These are phyloP conservation scores for Drosophila kanapiae DNA, from an alignment of 1,140 invertebrate species.

Conservation along the genomic window DNA sequence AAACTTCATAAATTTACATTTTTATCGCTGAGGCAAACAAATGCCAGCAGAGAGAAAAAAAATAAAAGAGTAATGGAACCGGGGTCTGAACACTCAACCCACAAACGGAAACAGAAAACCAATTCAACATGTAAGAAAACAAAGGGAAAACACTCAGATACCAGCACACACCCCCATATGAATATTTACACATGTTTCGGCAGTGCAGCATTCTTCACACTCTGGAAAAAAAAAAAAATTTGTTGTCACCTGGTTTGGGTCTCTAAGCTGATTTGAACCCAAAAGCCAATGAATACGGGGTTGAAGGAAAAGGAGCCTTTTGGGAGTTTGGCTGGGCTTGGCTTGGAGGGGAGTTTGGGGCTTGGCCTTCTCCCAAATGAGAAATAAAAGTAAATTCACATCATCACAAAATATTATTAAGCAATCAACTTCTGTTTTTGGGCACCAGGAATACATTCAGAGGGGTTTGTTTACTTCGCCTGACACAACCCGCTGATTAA, in stretches of 20 bases:
- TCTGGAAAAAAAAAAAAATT: conserved; percentile 3
- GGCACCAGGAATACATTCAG: too few species aligned
- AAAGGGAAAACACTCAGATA: conserved; percentile 41
- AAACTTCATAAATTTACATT: conserved; percentile 84
- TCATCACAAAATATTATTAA: conserved; percentile 84
- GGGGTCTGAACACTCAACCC: conserved; percentile 39
- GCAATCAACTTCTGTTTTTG: conserved; percentile 75
- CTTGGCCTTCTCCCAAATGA: conserved; percentile 65
- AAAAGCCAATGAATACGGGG: conserved; percentile 65
- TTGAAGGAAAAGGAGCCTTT: conserved; percentile 14
- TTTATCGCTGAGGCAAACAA: conserved; percentile 75
- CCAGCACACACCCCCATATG: conserved; percentile 42
- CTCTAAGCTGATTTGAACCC: conserved; percentile 57
- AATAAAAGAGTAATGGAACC: conserved; percentile 31
- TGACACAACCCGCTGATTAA: conserved; percentile 66
- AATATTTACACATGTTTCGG: conserved; percentile 80
- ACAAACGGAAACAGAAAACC: conserved; percentile 39
- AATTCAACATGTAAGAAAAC: conserved; percentile 63
- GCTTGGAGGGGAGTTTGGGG: conserved; percentile 3
- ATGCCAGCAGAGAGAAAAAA: conserved; percentile 52
- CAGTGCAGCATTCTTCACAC: conserved; percentile 51
- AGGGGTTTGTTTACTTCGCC: conserved; percentile 40
- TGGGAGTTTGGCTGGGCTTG: conserved; percentile 1
- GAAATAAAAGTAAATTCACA: conserved; percentile 83
- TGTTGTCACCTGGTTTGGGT: conserved; percentile 67